Evolutionary conservation across 2,113 vertebrate genomes (phyloP), one percentile per base, ranked within the genome.

Genomic region (Philantomba maxwellii): DNA sequence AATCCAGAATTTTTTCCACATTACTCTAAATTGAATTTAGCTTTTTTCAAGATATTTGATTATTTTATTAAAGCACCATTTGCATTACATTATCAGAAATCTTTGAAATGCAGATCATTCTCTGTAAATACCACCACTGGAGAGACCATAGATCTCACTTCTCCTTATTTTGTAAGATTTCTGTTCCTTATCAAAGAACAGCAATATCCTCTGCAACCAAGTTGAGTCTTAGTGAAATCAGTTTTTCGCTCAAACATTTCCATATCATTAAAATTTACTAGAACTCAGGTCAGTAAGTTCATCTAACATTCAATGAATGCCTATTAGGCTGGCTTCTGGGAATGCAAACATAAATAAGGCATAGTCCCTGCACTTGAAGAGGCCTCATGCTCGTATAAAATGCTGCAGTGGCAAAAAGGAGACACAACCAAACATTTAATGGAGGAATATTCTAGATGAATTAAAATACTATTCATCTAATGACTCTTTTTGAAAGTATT

Each of bases 181-280:
- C 28, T 93, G 11, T 96, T 94, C 21, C 33, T 28, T 93, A 45
- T 15, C 16, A 78, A 90, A 73, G 13, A 33, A 28, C 3, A 64
- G 84, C 49, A 82, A 12, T 87, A 30, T 84, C 16, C 26, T 89
- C 88, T 95, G 58, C 10, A 89, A 89, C n/a, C 16, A 70, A 25
- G 33, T 30, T 89, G 28, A 93, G 23, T 87, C 33, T 93, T 89
- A 66, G 23, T 91, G 10, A 97, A 93, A 66, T 7, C 28, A 92
- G 23, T 70, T 36, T 45, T 36, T 1, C 1, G 3, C 58, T 28
- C 4, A 91, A 80, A 89, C 57, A 87, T 91, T 96, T 91, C 33
- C 6, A 28, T 89, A 51, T 83, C 26, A 78, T 97, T 95, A 94
- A 89, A 62, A 66, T 93, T 77, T 94, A 58, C 25, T 86, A 89